Conservation (phyloP, 2,797 vertebrate species). For the Schizopygopsis pylzovi region DNA sequence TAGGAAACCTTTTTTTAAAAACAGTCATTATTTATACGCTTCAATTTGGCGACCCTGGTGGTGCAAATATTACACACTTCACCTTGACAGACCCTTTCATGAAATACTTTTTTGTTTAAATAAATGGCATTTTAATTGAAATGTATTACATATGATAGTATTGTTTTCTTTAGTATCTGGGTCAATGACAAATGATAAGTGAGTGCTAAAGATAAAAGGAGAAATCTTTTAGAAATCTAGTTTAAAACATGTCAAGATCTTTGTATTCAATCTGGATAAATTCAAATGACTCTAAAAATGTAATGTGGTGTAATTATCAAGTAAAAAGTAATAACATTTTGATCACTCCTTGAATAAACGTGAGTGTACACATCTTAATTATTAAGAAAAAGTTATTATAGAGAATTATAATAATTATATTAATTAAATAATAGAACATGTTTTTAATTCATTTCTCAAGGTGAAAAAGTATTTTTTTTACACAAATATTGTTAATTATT, state of each 20-base stretch:
- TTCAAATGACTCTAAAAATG: neutral
- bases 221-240: neutral
- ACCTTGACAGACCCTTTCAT: neutral
- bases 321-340: neutral
- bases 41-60: neutral
- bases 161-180: neutral
- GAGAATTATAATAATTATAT: too few species aligned
- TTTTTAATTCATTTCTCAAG: neutral
- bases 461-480: neutral
- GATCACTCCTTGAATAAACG: neutral
- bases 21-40: neutral
- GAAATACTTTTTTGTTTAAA: neutral
- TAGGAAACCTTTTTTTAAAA: neutral
- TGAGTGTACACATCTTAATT: neutral
- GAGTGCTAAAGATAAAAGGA: neutral
- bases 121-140: conserved; percentile 20
- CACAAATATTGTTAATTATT: neutral
- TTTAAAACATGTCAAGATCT: neutral
- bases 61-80: conserved; percentile 5
- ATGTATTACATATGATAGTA: neutral
- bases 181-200: conserved; percentile 11
- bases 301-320: neutral
- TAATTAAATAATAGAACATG: neutral
- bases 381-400: too few species aligned
- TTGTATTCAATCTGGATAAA: neutral